Conservation (phyloP, 2,113 vertebrate genomes). For the Thalassarche chlororhynchos region DNA sequence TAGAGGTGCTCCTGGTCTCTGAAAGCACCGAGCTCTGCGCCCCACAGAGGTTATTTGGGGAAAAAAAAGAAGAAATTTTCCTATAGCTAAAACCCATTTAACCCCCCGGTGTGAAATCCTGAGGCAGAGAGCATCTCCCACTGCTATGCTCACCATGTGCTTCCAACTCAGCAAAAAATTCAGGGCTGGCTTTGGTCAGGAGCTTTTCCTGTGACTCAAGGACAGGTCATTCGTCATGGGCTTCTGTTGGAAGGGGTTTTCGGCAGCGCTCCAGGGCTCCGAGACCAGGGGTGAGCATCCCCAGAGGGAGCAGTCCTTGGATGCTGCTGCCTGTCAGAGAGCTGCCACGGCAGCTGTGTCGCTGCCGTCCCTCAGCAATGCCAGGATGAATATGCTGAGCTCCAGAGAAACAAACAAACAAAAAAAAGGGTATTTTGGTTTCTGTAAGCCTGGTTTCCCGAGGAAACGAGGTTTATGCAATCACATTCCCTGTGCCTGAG, state of each 20-base stretch:
- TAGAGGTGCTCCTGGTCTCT: background rate
- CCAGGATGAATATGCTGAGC: background rate
- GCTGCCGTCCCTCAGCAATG: fast-evolving
- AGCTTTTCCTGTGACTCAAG: background rate
- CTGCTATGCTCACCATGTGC: fast-evolving
- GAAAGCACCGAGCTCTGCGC: background rate
- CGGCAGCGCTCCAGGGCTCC: fast-evolving
- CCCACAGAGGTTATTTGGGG: background rate
- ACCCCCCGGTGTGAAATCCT: background rate
- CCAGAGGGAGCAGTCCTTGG: fast-evolving
- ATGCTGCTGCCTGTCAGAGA: background rate
- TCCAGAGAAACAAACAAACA: background rate
- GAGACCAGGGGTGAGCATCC: fast-evolving
- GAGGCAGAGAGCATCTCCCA: background rate
- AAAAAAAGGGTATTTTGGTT: background rate
- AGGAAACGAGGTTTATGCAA: background rate
- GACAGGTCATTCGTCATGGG: background rate
- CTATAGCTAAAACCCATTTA: background rate
- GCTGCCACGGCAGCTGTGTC: fast-evolving
- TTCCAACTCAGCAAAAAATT: background rate
- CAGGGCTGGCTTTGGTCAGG: background rate
- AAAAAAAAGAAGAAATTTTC: background rate
- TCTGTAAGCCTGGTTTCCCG: background rate
- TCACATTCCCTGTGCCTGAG: background rate
- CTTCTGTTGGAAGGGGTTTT: background rate